phyloP scores from a whole-genome alignment of 2,888 invertebrate genomes.

The Limenitis camilla region DNA sequence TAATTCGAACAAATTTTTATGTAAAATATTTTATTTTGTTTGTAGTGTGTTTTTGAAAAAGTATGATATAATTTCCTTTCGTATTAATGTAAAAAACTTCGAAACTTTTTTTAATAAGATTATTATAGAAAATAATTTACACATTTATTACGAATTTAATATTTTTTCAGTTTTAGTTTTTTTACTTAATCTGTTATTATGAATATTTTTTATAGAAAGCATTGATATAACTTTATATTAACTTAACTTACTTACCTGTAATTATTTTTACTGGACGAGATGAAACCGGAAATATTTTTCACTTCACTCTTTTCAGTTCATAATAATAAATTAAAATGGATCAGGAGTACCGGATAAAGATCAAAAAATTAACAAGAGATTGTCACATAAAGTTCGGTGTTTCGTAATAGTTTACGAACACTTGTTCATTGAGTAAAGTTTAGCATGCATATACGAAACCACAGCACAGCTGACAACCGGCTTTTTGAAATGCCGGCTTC shows the following conservation, averaged over 20 bases:
- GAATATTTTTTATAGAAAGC: too few species aligned
- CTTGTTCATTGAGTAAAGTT: slow-evolving; percentile 30
- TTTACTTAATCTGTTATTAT: too few species aligned
- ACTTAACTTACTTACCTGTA: slow-evolving; percentile 12
- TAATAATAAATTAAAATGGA: slow-evolving; percentile 1
- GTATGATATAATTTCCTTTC: too few species aligned
- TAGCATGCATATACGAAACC: slow-evolving; percentile 22
- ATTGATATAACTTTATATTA: too few species aligned
- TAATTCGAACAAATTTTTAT: too few species aligned
- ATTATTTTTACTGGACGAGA: background rate
- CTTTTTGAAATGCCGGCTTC: slow-evolving; percentile 40
- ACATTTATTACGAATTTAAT: too few species aligned
- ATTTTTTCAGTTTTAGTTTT: too few species aligned
- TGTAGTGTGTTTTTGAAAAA: too few species aligned
- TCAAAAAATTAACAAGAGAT: background rate
- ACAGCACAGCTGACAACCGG: slow-evolving; percentile 36
- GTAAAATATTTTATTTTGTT: too few species aligned
- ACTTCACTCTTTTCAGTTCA: slow-evolving; percentile 7
- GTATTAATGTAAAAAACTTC: too few species aligned
- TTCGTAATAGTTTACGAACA: slow-evolving; percentile 17
- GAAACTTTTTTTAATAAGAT: too few species aligned
- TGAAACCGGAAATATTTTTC: slow-evolving; percentile 1
- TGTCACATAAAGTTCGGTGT: background rate
- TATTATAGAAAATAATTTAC: too few species aligned
- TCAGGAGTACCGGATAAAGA: background rate